phyloP scores from a whole-genome alignment of 2,888 invertebrate genomes.

The Drosophila mulleri region DNA sequence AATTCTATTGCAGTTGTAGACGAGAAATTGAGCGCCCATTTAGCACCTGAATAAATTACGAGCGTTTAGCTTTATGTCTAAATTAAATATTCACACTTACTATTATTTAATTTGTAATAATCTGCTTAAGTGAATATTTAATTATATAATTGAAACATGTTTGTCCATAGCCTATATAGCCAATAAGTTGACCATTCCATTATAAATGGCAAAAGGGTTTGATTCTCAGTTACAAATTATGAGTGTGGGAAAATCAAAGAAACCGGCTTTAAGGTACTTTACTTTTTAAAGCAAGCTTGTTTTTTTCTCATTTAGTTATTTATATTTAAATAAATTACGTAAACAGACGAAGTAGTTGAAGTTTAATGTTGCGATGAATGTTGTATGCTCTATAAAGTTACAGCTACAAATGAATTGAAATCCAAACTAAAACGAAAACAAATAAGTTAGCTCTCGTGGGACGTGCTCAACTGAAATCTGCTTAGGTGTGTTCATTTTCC shows the following conservation, averaged over 20 bases:
- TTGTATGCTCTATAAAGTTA: not conserved
- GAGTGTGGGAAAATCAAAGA: conserved; percentile 42
- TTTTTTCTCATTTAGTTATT: conserved; percentile 18
- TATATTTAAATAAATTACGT: not conserved
- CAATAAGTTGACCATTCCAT: no score
- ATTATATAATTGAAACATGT: no score
- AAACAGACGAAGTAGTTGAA: conserved; percentile 12
- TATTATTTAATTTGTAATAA: not conserved
- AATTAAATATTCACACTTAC: conserved; percentile 33
- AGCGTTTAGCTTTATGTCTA: conserved; percentile 21
- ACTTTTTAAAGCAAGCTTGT: conserved; percentile 16
- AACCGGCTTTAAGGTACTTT: conserved; percentile 58
- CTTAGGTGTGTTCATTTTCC: no score
- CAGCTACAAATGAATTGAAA: not conserved
- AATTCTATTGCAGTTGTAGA: conserved; percentile 27
- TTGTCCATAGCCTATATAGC: no score
- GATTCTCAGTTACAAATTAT: conserved; percentile 13
- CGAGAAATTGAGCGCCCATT: conserved; percentile 45
- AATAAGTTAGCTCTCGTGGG: not conserved
- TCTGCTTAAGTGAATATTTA: no score
- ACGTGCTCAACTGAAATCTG: not conserved
- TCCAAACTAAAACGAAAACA: not conserved
- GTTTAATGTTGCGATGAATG: not conserved
- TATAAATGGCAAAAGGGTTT: not conserved
- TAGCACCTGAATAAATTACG: conserved; percentile 58